Conservation (phyloP, 2,113 vertebrate species). For the Pachypanchax playfairii region DNA sequence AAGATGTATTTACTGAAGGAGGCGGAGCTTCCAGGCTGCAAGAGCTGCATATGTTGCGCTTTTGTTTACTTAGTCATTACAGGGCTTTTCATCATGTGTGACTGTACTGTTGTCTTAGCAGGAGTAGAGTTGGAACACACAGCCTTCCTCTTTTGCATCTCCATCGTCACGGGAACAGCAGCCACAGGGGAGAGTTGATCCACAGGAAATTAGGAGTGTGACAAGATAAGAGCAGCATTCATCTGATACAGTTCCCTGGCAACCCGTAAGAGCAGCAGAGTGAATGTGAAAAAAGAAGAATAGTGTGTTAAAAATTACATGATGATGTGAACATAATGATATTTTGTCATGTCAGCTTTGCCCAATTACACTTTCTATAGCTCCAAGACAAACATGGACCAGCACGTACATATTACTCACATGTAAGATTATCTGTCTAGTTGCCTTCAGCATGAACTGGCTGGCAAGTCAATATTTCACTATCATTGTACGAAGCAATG, state of each 20-base stretch:
- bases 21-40: slow-evolving; percentile 49
- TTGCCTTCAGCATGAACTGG: slow-evolving; percentile 1
- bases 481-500: slow-evolving; percentile 40
- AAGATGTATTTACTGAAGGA: slow-evolving; percentile 40
- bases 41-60: slow-evolving; percentile 59
- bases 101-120: slow-evolving; percentile 48
- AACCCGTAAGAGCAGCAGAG: slow-evolving; percentile 57
- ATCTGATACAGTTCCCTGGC: slow-evolving; percentile 78
- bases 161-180: slow-evolving; percentile 66
- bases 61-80: slow-evolving; percentile 72
- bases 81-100: slow-evolving; percentile 53
- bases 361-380: slow-evolving; percentile 14
- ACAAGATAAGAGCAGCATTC: slow-evolving; percentile 76
- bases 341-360: slow-evolving; percentile 9
- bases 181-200: slow-evolving; percentile 63
- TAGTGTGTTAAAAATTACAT: slow-evolving; percentile 41
- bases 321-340: slow-evolving; percentile 29
- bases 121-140: slow-evolving; percentile 1
- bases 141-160: slow-evolving; percentile 37
- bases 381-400: not conserved
- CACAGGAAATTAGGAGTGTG: slow-evolving; percentile 81
- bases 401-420: not conserved
- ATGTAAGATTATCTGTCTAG: slow-evolving; percentile 23
- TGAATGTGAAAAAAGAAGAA: slow-evolving; percentile 36
- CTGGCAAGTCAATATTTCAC: slow-evolving; percentile 29